phyloP scores from a whole-genome alignment of 2,888 invertebrate genomes.

The Aromia moschata region DNA sequence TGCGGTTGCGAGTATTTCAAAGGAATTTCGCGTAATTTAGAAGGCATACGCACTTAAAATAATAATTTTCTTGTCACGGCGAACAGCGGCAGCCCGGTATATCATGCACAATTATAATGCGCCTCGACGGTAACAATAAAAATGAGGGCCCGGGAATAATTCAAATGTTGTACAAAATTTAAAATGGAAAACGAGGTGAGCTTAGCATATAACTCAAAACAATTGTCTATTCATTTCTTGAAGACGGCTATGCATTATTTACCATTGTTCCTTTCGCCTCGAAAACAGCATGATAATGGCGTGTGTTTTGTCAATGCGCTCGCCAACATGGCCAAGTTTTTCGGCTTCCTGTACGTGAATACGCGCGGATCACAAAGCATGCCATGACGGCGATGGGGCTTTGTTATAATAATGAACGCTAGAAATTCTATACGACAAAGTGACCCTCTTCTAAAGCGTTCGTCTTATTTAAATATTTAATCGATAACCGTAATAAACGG shows the following conservation, averaged over 20 bases:
- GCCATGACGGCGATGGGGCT: constrained; percentile 5
- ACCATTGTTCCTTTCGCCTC: constrained; percentile 46
- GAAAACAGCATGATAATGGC: constrained; percentile 50
- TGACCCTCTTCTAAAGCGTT: neutral
- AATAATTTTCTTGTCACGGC: constrained; percentile 16
- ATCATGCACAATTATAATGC: constrained; percentile 16
- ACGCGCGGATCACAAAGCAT: constrained; percentile 12
- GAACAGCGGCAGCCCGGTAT: constrained; percentile 8
- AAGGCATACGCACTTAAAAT: constrained; percentile 5
- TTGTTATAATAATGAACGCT: constrained; percentile 10
- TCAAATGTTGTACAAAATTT: constrained; percentile 27
- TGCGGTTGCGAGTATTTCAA: neutral
- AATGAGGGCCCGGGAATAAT: constrained; percentile 18
- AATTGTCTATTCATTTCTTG: constrained; percentile 52
- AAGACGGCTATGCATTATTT: constrained; percentile 51
- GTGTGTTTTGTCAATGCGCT: constrained; percentile 40
- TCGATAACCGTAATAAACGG: too few species aligned
- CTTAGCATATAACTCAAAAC: constrained; percentile 50
- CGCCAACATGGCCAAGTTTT: constrained; percentile 26
- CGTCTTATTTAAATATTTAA: too few species aligned
- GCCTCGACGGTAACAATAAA: constrained; percentile 8
- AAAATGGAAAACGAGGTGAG: constrained; percentile 48
- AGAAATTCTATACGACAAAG: constrained; percentile 7
- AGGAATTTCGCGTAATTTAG: neutral
- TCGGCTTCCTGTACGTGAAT: constrained; percentile 28